Base-by-base conservation (phyloP, 2,113 vertebrate species). In the Daphoenositta chrysoptera region DNA sequence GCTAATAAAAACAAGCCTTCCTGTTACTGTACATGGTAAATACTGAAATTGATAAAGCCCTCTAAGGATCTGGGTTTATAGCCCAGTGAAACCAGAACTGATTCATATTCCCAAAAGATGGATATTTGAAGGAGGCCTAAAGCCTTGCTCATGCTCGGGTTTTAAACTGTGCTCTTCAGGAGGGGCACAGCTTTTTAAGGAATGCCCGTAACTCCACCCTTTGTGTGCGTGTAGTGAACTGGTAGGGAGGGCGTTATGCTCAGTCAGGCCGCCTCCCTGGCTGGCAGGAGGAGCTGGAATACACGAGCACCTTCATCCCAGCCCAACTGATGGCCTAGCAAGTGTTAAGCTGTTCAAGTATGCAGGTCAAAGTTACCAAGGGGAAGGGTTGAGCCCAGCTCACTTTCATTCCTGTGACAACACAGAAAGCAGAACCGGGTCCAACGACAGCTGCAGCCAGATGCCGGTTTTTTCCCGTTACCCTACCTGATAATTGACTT, bases 1-100 rank as follows among this genome's bases (percentile, higher is more conserved):
- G 45, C 86, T 90, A 95, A 85, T 92, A 93, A 93, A 91, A 92
- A 45, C 20, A 86, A 92, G 35, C 63, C 58, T 82, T 78, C 60
- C 80, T 60, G 44, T 53, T 94, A 51, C 20, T 89, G 44, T 60
- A 53, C 40, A 4, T 27, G 57, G 40, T 69, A 87, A 96, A 86
- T 58, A 87, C 31, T 61, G 77, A 53, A 68, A 87, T 3, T 87
- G 72, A 75, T 87, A 90, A 89, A 89, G 40, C 84, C 28, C 18
- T 57, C 2, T 53, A 19, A 89, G 24, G 35, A 87, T 44, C 77
- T 81, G 16, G 12, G 44, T 73, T 89, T 89, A 71, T 33, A 82
- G 70, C 50, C 66, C 78, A 72, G 10, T 76, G 53, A 76, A 84
- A 84, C 27, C 33, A 28, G 60, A 81, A 69, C 17, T 4, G 2